Evolutionary conservation across 2,113 vertebrate genomes (phyloP).

Genomic region (Zapus hudsonius): DNA sequence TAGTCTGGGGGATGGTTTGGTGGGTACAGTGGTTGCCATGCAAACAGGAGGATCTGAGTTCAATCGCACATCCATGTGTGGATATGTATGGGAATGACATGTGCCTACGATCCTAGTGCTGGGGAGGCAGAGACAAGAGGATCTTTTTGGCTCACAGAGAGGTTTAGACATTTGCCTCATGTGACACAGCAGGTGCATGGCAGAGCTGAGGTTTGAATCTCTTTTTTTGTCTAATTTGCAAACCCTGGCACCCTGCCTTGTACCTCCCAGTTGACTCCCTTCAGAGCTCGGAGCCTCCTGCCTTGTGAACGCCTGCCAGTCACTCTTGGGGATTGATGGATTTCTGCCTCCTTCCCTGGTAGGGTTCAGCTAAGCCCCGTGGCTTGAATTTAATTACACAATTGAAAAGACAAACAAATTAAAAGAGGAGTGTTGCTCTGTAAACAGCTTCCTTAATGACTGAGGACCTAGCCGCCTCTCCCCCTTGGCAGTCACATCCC

Average conservation of each 20-base stretch:
- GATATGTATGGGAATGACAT: too few species aligned
- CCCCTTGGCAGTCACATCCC: not conserved
- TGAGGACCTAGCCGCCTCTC: not conserved
- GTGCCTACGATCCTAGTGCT: too few species aligned
- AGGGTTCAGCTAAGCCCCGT: not conserved
- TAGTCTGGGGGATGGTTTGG: too few species aligned
- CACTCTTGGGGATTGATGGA: constrained; percentile 25
- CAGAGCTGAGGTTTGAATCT: not conserved
- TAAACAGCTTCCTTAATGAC: constrained; percentile 59
- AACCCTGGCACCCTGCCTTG: accelerated
- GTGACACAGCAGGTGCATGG: not conserved
- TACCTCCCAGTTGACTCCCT: not conserved
- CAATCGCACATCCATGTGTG: too few species aligned
- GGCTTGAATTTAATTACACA: constrained; percentile 65
- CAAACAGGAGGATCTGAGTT: too few species aligned
- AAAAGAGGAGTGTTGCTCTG: constrained; percentile 58
- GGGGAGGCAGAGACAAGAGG: too few species aligned
- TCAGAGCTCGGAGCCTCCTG: not conserved
- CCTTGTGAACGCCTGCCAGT: not conserved
- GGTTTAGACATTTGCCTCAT: not conserved
- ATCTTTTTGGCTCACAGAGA: not conserved
- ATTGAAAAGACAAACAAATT: constrained; percentile 69
- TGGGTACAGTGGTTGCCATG: too few species aligned
- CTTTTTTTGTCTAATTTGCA: not conserved
- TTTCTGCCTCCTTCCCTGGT: constrained; percentile 42